These are phyloP conservation scores for Chelon auratus DNA, from an alignment of 2,797 vertebrate genomes.

Conservation along the genomic window DNA sequence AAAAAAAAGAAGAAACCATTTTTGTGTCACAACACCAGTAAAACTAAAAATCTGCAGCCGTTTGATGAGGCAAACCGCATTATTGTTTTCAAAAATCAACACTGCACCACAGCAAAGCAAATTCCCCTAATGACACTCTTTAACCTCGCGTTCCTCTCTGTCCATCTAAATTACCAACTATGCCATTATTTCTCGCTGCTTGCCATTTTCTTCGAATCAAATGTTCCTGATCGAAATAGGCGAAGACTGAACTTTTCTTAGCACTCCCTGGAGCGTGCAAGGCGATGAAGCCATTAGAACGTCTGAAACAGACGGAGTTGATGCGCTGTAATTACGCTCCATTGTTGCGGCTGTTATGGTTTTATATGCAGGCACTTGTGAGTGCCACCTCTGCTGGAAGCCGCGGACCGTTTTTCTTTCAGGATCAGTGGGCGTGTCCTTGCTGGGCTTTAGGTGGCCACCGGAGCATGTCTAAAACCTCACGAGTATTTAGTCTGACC, in stretches of 20 bases:
- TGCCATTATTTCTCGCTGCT: constrained; percentile 39
- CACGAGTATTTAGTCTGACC: constrained; percentile 65
- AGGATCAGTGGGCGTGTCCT: constrained; percentile 75
- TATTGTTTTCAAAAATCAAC: constrained; percentile 14
- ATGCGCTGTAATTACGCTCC: constrained; percentile 72
- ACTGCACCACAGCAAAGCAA: constrained; percentile 1
- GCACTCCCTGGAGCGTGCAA: constrained; percentile 69
- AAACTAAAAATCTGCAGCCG: constrained; percentile 16
- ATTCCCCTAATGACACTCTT: constrained; percentile 36
- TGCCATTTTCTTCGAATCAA: constrained; percentile 70
- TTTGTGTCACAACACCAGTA: background rate
- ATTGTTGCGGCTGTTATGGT: constrained; percentile 64
- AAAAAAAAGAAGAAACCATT: background rate
- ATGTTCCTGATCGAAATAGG: constrained; percentile 61
- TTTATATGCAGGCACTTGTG: constrained; percentile 67
- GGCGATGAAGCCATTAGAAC: constrained; percentile 67
- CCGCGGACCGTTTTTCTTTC: constrained; percentile 67
- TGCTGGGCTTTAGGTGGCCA: constrained; percentile 67
- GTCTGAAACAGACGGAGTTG: constrained; percentile 61
- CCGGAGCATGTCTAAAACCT: constrained; percentile 74
- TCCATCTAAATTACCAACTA: constrained; percentile 64
- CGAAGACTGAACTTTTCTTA: constrained; percentile 68
- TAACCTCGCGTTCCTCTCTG: constrained; percentile 68
- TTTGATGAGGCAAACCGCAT: constrained; percentile 7
- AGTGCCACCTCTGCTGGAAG: constrained; percentile 77